phyloP scores from a whole-genome alignment of 2,888 invertebrate species.

The Fissipunctia ypsillon region DNA sequence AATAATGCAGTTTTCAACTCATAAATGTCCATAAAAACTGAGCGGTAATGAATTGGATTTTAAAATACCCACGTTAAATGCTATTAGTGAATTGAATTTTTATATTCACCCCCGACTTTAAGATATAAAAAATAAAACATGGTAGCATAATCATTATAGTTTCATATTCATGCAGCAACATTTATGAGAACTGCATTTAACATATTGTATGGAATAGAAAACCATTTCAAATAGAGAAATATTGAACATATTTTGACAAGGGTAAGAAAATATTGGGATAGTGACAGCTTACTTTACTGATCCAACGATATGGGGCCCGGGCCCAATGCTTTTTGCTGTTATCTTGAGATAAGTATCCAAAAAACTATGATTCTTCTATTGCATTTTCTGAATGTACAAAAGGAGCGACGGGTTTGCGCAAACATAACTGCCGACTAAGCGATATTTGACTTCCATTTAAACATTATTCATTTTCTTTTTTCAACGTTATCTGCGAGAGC shows the following conservation, averaged over 20 bases:
- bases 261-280: constrained; percentile 47
- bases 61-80: constrained; percentile 20
- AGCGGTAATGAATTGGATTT: constrained; percentile 43
- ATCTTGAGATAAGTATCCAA: constrained; percentile 14
- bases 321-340: constrained; percentile 13
- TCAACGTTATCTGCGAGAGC: neutral
- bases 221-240: neutral
- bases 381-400: constrained; percentile 13
- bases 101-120: neutral
- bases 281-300: constrained; percentile 27
- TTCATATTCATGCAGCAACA: constrained; percentile 3
- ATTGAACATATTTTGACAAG: constrained; percentile 39
- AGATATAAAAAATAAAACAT: constrained; percentile 17
- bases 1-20: constrained; percentile 59
- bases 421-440: neutral
- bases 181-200: constrained; percentile 12
- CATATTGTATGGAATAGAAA: neutral
- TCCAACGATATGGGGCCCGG: constrained; percentile 17
- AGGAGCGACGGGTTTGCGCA: neutral
- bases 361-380: constrained; percentile 5
- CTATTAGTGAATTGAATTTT: constrained; percentile 36
- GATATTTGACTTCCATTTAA: neutral
- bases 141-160: neutral
- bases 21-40: constrained; percentile 35
- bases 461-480: constrained; percentile 10